Evolutionary conservation across 2,113 vertebrate species (phyloP).

Genomic region (Rhombomys opimus): DNA sequence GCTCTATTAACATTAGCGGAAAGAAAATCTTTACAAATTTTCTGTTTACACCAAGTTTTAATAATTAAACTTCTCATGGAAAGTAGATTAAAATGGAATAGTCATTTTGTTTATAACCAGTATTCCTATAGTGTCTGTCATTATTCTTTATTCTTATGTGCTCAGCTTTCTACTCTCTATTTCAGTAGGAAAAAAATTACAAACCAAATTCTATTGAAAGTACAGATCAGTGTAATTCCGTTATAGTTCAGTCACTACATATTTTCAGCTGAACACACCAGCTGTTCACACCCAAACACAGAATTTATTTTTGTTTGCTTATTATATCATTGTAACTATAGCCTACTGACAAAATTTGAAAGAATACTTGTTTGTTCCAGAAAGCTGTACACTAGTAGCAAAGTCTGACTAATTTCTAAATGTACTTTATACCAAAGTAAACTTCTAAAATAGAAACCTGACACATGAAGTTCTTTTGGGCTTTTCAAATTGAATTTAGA

Average conservation of each 20-base stretch:
- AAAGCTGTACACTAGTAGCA: constrained; percentile 9
- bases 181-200: background rate
- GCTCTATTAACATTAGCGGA: background rate
- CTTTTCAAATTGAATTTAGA: constrained; percentile 72
- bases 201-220: background rate
- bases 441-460: constrained; percentile 74
- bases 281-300: background rate
- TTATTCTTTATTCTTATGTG: background rate
- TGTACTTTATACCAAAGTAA: constrained; percentile 62
- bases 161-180: background rate
- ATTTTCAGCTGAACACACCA: background rate
- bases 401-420: constrained; percentile 26
- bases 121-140: background rate
- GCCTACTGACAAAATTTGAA: background rate
- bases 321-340: constrained; percentile 15
- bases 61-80: background rate
- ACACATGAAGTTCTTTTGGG: constrained; percentile 60
- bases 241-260: background rate
- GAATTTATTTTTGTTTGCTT: constrained; percentile 46
- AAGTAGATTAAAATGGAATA: background rate
- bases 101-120: background rate
- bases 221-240: background rate
- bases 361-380: constrained; percentile 49
- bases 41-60: background rate
- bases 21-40: background rate